Evolutionary conservation across 2,888 invertebrate genomes (phyloP).

Genomic region (Parthenolecanium corni): DNA sequence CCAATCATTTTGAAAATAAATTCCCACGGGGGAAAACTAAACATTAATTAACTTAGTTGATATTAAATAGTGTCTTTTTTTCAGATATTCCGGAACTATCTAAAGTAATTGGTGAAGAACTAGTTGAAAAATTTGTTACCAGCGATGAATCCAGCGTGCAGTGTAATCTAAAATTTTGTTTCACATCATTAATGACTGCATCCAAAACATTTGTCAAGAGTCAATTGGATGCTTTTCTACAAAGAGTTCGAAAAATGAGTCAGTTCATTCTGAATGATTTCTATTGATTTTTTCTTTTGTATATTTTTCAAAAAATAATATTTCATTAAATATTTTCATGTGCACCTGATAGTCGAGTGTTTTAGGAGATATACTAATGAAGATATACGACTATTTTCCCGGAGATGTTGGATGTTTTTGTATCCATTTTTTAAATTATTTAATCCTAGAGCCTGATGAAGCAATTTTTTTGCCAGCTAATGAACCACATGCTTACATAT

Average conservation of each 20-base stretch:
- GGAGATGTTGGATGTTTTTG: slow-evolving; percentile 87
- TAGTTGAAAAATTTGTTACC: slow-evolving; percentile 43
- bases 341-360: neutral
- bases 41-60: no score
- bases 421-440: slow-evolving; percentile 80
- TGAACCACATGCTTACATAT: slow-evolving; percentile 90
- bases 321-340: neutral
- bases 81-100: slow-evolving; percentile 61
- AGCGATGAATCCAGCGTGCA: slow-evolving; percentile 39
- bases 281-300: no score
- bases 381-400: slow-evolving; percentile 62
- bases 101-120: slow-evolving; percentile 49
- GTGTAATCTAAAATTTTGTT: slow-evolving; percentile 52
- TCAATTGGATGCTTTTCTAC: slow-evolving; percentile 42
- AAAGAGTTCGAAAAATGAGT: slow-evolving; percentile 37
- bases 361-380: neutral
- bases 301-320: no score
- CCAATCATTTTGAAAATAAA: no score
- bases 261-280: no score
- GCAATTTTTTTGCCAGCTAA: slow-evolving; percentile 86
- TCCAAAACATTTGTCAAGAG: slow-evolving; percentile 43
- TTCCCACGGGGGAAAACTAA: no score
- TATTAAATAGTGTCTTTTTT: no score
- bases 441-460: slow-evolving; percentile 72
- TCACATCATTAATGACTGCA: slow-evolving; percentile 58